phyloP scores from a whole-genome alignment of 1,140 invertebrate genomes.

The Leguminivora glycinivorella region DNA sequence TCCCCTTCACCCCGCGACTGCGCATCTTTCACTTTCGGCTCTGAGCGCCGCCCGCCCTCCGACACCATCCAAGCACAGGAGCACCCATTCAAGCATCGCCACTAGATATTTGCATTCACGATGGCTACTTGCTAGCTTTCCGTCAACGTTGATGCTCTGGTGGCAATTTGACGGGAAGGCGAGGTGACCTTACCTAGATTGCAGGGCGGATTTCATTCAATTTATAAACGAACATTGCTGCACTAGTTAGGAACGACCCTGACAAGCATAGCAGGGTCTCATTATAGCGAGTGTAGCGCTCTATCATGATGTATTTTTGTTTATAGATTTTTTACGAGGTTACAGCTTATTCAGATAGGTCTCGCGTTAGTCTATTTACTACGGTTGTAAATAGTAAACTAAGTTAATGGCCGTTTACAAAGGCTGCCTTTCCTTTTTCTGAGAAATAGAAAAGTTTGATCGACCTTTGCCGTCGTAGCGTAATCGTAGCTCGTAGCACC shows the following conservation, averaged over 20 bases:
- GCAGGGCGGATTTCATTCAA: background rate
- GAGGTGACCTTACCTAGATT: background rate
- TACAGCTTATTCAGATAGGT: background rate
- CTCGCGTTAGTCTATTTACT: background rate
- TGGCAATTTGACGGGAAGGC: background rate
- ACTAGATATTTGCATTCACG: slow-evolving; percentile 17
- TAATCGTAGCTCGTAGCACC: background rate
- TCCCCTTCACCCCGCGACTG: slow-evolving; percentile 42
- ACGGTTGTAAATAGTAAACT: background rate
- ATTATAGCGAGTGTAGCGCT: background rate
- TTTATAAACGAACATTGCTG: background rate
- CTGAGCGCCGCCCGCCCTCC: slow-evolving; percentile 50
- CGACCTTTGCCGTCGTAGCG: background rate
- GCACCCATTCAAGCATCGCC: slow-evolving; percentile 36
- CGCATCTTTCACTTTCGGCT: slow-evolving; percentile 59
- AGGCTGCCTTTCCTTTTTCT: background rate
- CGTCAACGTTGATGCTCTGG: background rate
- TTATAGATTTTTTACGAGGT: background rate
- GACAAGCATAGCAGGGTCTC: background rate
- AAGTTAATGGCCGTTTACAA: background rate
- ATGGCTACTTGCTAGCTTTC: background rate
- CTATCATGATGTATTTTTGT: background rate
- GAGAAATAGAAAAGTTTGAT: background rate
- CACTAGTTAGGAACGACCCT: background rate
- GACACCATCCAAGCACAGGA: slow-evolving; percentile 46